Percentiles rank a stretch among this genome's conserved stretches.
phyloP scores from a whole-genome alignment of 1,140 invertebrate genomes.

The Drosophila pachea region DNA sequence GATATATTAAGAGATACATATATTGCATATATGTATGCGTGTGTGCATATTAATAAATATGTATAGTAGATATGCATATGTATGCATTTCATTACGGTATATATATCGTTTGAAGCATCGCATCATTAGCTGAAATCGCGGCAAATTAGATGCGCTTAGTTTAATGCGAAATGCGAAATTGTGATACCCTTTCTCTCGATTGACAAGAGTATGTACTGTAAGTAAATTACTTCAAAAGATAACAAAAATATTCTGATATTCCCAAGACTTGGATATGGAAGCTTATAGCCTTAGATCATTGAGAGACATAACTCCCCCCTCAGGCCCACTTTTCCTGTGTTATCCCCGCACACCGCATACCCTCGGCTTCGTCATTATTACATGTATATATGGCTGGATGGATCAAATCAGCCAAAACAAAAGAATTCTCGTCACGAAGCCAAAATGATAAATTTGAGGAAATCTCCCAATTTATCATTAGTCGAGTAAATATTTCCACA shows the following conservation, averaged over 20 bases:
- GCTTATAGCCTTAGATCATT: too few relatives aligned
- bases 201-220: too few relatives aligned
- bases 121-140: slow-evolving; percentile 49
- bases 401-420: slow-evolving; percentile 25
- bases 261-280: too few relatives aligned
- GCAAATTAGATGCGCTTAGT: slow-evolving; percentile 58
- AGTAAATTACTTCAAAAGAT: too few relatives aligned
- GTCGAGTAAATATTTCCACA: slow-evolving; percentile 34
- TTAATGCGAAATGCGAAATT: not conserved
- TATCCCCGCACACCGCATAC: not conserved
- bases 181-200: not conserved
- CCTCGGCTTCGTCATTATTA: slow-evolving; percentile 14
- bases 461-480: slow-evolving; percentile 60
- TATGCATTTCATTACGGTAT: not conserved
- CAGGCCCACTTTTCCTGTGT: too few relatives aligned
- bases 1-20: too few relatives aligned
- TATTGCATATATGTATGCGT: not conserved
- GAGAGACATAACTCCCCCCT: too few relatives aligned
- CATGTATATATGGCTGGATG: slow-evolving; percentile 3
- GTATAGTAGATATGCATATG: not conserved
- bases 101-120: slow-evolving; percentile 24
- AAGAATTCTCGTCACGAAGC: slow-evolving; percentile 43
- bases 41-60: too few relatives aligned
- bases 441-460: slow-evolving; percentile 66
- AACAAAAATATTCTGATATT: too few relatives aligned